Base-by-base conservation (phyloP, 2,113 vertebrate genomes). In the Rhabdomys dilectus region DNA sequence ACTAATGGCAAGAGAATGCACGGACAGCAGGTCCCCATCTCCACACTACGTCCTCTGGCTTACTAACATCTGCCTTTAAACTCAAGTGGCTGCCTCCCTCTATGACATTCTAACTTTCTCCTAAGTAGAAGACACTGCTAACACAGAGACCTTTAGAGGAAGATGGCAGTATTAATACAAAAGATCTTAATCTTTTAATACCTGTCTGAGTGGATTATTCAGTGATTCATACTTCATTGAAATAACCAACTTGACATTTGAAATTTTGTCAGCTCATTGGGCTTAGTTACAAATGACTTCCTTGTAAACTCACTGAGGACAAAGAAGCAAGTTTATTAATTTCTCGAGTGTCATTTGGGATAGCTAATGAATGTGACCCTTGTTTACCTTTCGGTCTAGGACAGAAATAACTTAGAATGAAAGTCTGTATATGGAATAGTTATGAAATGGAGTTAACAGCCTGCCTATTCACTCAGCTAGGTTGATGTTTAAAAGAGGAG, bases 271-370 rank as follows among this genome's bases (percentile, higher is more conserved):
- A 42, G 4, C 36, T 95, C 60, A 19, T 87, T 66, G 19, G 6
- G 56, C 42, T 95, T 92, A 19, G 29, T 96, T 94, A 93, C 51
- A 70, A 76, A 73, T 1, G 75, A 73, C 22, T 88, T 94, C 62
- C 53, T 94, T 56, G 84, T 72, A 89, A 89, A 21, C 36, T 92
- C 88, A 80, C 17, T 73, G 72, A 90, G 53, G 22, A 90, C 10
- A 22, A 66, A 76, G 62, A 96, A 92, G 68, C 82, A 72, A 53
- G 29, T 70, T 68, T 81, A 48, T 92, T 90, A 80, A 96, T 86
- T 96, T 94, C 34, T 88, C 10, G 78, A 94, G 62, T 72, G 81
- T 3, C 42, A 3, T 51, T 12, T n/a, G 42, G 70, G 29, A 48
- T 26, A 15, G 31, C 29, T 77, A 77, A 45, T 76, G 53, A 36